Evolutionary conservation across 2,797 vertebrate species (phyloP).

Genomic region (Microctenopoma lineatum): DNA sequence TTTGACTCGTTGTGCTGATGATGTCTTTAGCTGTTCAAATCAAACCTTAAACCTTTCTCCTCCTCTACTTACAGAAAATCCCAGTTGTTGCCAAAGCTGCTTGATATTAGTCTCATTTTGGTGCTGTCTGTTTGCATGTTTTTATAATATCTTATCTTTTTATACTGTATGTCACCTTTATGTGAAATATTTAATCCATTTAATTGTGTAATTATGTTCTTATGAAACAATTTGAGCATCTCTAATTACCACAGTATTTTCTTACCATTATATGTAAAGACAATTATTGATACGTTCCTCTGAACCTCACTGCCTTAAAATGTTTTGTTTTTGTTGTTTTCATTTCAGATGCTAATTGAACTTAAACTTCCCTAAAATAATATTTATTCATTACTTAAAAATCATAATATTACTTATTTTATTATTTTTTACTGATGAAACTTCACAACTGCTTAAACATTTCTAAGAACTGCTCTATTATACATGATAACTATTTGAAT

Average conservation of each 20-base stretch:
- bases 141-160: slow-evolving; percentile 68
- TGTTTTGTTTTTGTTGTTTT: slow-evolving; percentile 15
- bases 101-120: slow-evolving; percentile 70
- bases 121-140: slow-evolving; percentile 76
- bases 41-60: slow-evolving; percentile 43
- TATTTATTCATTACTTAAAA: slow-evolving; percentile 77
- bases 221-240: slow-evolving; percentile 70
- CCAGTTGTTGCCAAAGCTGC: slow-evolving; percentile 72
- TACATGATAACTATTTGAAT: slow-evolving; percentile 74
- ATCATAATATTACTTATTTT: slow-evolving; percentile 48
- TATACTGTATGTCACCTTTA: slow-evolving; percentile 68
- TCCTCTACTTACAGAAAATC: slow-evolving; percentile 60
- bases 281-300: slow-evolving; percentile 19
- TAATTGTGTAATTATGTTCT: slow-evolving; percentile 64
- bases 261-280: slow-evolving; percentile 44
- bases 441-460: slow-evolving; percentile 74
- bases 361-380: slow-evolving; percentile 41
- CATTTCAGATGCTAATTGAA: slow-evolving; percentile 35
- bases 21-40: slow-evolving; percentile 76
- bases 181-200: slow-evolving; percentile 74
- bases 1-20: slow-evolving; percentile 76
- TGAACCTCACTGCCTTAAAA: slow-evolving; percentile 16
- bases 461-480: slow-evolving; percentile 78
- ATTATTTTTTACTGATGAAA: slow-evolving; percentile 48
- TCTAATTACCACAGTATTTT: slow-evolving; percentile 59